These are phyloP conservation scores for Drymonia ruficornis DNA, from an alignment of 2,888 invertebrate species.

Conservation along the genomic window DNA sequence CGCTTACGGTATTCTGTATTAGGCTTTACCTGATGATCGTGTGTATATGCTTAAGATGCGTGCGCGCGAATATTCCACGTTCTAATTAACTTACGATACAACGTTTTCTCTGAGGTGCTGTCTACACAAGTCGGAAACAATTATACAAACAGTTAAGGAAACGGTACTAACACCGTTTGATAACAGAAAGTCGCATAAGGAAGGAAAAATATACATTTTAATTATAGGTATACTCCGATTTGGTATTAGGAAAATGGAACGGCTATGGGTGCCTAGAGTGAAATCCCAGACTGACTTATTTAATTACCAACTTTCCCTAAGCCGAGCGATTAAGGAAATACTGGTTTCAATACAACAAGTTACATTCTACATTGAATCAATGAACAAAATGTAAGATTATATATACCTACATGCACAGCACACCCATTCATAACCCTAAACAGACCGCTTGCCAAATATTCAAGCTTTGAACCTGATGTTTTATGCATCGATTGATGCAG, in stretches of 20 bases:
- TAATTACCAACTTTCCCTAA: too few relatives aligned
- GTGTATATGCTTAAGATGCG: constrained; percentile 22
- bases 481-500: not conserved
- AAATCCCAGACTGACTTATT: too few relatives aligned
- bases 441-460: not conserved
- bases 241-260: not conserved
- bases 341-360: too few relatives aligned
- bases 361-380: too few relatives aligned
- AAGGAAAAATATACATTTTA: not conserved
- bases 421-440: not conserved
- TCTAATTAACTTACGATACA: constrained; percentile 38
- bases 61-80: constrained; percentile 31
- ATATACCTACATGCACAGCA: not conserved
- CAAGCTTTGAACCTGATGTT: not conserved
- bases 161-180: not conserved
- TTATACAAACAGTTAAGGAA: not conserved
- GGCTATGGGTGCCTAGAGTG: too few relatives aligned
- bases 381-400: too few relatives aligned
- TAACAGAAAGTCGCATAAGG: not conserved
- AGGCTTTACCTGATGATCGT: too few relatives aligned
- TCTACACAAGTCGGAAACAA: constrained; percentile 8
- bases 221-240: not conserved
- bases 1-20: too few relatives aligned
- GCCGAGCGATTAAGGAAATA: too few relatives aligned
- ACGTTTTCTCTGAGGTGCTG: constrained; percentile 10